These are phyloP conservation scores for Scarus forsteni DNA, from an alignment of 2,797 vertebrate species.

Conservation along the genomic window DNA sequence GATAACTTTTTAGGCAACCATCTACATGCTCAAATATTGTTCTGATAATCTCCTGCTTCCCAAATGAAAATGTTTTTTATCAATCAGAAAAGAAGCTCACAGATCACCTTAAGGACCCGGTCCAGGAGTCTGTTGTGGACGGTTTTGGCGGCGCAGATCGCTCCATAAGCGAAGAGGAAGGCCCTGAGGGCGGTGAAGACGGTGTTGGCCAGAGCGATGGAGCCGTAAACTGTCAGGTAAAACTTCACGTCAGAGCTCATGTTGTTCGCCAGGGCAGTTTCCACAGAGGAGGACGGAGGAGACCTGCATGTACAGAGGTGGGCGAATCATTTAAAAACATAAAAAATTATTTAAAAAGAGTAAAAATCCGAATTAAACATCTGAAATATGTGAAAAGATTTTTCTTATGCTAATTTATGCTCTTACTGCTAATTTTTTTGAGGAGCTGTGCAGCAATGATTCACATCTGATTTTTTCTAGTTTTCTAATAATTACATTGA, in stretches of 20 bases:
- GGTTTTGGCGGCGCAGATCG: conserved; percentile 85
- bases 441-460: too few species aligned
- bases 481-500: too few species aligned
- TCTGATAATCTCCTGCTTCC: too few species aligned
- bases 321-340: not conserved
- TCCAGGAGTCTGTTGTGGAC: conserved; percentile 89
- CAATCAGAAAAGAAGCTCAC: not conserved
- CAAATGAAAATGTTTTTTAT: too few species aligned
- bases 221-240: conserved; percentile 90
- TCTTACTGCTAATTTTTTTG: too few species aligned
- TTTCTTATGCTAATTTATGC: too few species aligned
- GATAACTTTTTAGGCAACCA: too few species aligned
- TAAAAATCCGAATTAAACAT: not conserved
- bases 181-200: conserved; percentile 91
- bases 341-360: not conserved
- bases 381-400: too few species aligned
- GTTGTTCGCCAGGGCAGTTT: conserved; percentile 53
- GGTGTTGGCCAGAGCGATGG: conserved; percentile 90
- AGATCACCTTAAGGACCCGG: conserved; percentile 87
- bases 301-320: conserved; percentile 42
- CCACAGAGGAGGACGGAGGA: conserved; percentile 23
- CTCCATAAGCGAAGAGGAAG: conserved; percentile 92
- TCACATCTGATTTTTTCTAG: too few species aligned
- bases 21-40: too few species aligned
- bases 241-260: conserved; percentile 86